phyloP scores from a whole-genome alignment of 2,113 vertebrate genomes.

The Hyaena hyaena region DNA sequence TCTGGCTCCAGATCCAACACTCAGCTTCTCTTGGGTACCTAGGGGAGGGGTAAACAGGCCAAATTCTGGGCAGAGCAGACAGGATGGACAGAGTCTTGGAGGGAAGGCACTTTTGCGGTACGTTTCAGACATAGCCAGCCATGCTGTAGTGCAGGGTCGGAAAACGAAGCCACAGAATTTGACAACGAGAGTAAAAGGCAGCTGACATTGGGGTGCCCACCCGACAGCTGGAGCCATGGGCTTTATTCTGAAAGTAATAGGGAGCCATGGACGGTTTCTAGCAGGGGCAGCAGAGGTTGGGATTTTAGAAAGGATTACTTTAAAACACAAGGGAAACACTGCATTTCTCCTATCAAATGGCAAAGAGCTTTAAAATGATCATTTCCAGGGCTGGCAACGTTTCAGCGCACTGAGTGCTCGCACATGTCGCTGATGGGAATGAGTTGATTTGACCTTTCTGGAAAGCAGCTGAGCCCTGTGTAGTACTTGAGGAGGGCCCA shows the following conservation, averaged over 20 bases:
- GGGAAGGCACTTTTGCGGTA: neutral
- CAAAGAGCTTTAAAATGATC: neutral
- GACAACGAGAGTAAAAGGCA: neutral
- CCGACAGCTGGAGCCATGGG: neutral
- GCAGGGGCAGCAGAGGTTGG: neutral
- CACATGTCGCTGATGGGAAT: neutral
- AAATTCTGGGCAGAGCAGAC: neutral
- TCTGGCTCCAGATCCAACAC: neutral
- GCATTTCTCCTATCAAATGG: neutral
- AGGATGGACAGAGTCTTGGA: neutral
- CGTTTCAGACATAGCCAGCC: neutral
- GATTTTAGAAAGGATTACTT: slow-evolving; percentile 27
- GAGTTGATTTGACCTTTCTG: neutral
- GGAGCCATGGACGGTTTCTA: neutral
- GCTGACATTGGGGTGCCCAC: neutral
- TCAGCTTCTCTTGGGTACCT: neutral
- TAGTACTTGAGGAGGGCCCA: neutral
- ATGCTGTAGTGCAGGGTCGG: too few relatives aligned
- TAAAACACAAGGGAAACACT: neutral
- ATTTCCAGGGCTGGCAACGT: neutral
- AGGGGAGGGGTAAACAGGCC: neutral
- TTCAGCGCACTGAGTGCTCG: neutral
- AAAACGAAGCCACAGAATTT: neutral
- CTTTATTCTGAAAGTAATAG: neutral
- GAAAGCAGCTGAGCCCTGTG: neutral